Percentiles rank a stretch among this genome's conserved stretches.
phyloP scores from a whole-genome alignment of 1,140 invertebrate genomes.

The Pogonomyrmex barbatus region DNA sequence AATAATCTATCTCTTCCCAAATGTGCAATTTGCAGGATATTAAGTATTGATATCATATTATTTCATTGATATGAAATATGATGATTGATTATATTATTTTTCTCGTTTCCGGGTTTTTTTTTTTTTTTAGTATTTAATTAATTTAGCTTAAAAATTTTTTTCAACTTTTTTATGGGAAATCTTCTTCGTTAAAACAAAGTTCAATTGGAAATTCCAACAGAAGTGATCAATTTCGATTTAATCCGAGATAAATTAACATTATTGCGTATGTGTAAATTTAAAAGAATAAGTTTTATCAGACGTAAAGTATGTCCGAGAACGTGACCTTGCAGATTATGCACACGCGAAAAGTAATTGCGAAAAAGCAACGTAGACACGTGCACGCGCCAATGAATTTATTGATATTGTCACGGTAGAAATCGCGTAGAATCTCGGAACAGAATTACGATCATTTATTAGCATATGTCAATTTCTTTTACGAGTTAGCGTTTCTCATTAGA shows the following conservation, averaged over 20 bases:
- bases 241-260: background rate
- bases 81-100: background rate
- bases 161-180: background rate
- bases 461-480: constrained; percentile 20
- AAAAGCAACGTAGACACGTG: constrained; percentile 4
- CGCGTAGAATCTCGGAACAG: constrained; percentile 4
- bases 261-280: constrained; percentile 8
- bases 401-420: constrained; percentile 23
- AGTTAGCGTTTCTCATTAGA: background rate
- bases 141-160: background rate
- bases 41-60: background rate
- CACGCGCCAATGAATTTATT: constrained; percentile 42
- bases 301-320: constrained; percentile 3
- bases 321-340: background rate
- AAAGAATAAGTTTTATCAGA: background rate
- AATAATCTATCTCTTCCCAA: background rate
- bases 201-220: background rate
- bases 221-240: background rate
- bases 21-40: background rate
- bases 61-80: background rate
- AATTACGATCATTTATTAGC: constrained; percentile 30
- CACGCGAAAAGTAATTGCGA: constrained; percentile 9
- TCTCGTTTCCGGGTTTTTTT: background rate
- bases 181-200: background rate
- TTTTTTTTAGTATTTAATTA: constrained; percentile 3